These are phyloP conservation scores for Adelphocoris suturalis DNA, from an alignment of 2,888 invertebrate species.

Conservation along the genomic window DNA sequence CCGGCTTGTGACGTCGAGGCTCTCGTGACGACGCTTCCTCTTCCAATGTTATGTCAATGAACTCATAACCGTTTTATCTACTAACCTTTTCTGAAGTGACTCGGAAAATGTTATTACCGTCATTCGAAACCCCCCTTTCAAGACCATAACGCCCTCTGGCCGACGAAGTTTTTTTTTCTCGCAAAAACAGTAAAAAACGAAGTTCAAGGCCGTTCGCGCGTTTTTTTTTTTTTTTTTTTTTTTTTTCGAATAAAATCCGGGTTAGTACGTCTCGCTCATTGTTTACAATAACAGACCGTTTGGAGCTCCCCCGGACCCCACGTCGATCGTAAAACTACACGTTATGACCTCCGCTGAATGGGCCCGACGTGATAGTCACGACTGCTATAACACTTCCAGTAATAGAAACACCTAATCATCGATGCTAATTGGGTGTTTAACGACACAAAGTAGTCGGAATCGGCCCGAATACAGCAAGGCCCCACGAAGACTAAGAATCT, in stretches of 20 bases:
- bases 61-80: constrained; percentile 70
- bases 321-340: neutral
- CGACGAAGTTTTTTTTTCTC: neutral
- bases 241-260: neutral
- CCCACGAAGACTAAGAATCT: no score
- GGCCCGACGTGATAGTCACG: neutral
- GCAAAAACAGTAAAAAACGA: neutral
- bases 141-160: constrained; percentile 6
- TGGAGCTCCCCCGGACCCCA: neutral
- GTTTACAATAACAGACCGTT: neutral
- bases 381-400: neutral
- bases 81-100: constrained; percentile 64
- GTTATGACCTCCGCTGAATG: neutral
- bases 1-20: constrained; percentile 54
- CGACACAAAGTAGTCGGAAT: no score
- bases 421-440: no score
- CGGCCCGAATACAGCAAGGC: no score
- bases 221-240: neutral
- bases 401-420: no score
- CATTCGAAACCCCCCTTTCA: constrained; percentile 10
- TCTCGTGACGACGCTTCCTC: constrained; percentile 41
- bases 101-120: constrained; percentile 56
- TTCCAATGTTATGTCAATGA: constrained; percentile 66
- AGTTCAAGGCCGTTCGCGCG: neutral
- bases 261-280: neutral